Base-by-base conservation (phyloP, 2,113 vertebrate genomes). In the Empidonax alnorum region DNA sequence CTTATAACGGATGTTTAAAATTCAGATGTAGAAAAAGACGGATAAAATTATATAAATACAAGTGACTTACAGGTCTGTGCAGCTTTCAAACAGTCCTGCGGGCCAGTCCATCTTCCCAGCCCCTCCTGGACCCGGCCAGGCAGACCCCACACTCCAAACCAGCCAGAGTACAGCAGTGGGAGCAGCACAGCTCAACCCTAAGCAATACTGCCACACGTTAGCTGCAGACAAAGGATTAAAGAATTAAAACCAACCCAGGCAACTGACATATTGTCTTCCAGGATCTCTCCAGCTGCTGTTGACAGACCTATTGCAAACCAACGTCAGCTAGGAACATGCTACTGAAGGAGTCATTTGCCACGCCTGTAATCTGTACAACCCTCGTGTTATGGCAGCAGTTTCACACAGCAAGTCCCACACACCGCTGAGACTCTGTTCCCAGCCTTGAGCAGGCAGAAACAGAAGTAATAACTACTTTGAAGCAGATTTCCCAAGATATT, bases 1-100 rank as follows among this genome's bases (percentile, higher is more conserved):
- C 94, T 97, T 97, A 61, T 86, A 95, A 97, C 14, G 9, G 92
- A 97, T 97, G 89, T 97, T 94, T 97, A 84, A 97, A 96, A 97
- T 96, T 95, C 77, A 93, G 87, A 74, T 12, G 87, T 83, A 95
- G 84, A 94, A 95, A 96, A 91, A 97, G 91, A 89, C 25, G 84
- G 94, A 91, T 49, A 95, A 93, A 93, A 91, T 73, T 84, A 59
- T 53, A 95, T 81, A 97, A 97, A 97, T 93, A 95, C 90, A 74
- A 89, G 94, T 66, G 90, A 93, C 89, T 61, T 93, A 89, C 83
- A 96, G 91, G 79, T 89, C 87, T 90, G 58, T 58, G 79, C 87
- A 97, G 84, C 83, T 95, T 94, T 90, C 19, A 24, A 93, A 55
- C 47, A 88, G 89, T 23, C 33, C 74, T 92, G 52, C 83, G 80